Conservation (phyloP, 2,888 invertebrate genomes). For the Ecdyonurus torrentis region DNA sequence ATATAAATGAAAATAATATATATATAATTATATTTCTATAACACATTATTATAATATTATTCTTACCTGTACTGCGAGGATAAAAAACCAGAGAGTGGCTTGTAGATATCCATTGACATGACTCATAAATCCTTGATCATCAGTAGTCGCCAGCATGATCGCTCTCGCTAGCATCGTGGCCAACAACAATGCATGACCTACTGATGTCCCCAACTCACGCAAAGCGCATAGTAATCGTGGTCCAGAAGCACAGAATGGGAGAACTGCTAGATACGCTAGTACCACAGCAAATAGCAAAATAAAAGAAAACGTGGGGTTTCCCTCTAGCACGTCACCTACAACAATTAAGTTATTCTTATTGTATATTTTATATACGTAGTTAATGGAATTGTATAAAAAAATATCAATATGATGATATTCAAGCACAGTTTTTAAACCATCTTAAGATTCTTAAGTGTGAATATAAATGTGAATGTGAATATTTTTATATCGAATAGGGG, state of each 20-base stretch:
- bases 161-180: constrained; percentile 44
- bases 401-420: no score
- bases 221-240: constrained; percentile 30
- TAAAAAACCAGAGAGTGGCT: constrained; percentile 29
- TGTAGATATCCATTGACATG: constrained; percentile 55
- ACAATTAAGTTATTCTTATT: no score
- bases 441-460: no score
- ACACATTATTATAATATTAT: no score
- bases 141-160: constrained; percentile 46
- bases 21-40: no score
- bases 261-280: constrained; percentile 25
- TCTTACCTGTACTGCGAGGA: constrained; percentile 30
- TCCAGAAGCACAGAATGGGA: constrained; percentile 27
- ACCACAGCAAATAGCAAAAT: constrained; percentile 27
- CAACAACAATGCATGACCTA: constrained; percentile 43
- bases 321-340: constrained; percentile 44
- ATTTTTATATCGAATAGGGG: no score
- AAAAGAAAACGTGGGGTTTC: constrained; percentile 38
- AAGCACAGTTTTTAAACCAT: no score
- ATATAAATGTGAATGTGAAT: no score
- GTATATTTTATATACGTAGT: no score
- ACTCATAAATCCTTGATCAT: constrained; percentile 45
- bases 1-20: no score
- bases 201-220: constrained; percentile 37
- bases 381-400: no score